These are phyloP conservation scores for Venustoraphidia nigricollis DNA, from an alignment of 2,888 invertebrate genomes.

Conservation along the genomic window DNA sequence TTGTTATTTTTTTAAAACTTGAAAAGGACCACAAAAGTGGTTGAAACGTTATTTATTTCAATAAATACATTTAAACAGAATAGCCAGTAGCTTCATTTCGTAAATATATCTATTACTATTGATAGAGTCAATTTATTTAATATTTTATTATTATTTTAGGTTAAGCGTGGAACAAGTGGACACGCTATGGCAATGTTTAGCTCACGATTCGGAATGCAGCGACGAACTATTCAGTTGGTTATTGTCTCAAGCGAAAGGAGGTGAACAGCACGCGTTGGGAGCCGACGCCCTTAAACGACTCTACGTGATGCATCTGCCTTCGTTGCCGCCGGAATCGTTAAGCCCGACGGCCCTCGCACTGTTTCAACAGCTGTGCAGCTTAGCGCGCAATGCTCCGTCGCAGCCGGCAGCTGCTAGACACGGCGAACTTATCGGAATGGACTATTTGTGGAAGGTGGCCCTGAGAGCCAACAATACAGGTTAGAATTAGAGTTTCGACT, in stretches of 20 bases:
- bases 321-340: constrained; percentile 73
- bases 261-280: constrained; percentile 82
- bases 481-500: constrained; percentile 16
- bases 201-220: constrained; percentile 68
- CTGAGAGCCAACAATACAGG: constrained; percentile 75
- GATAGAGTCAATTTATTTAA: no score
- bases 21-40: no score
- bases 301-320: constrained; percentile 78
- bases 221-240: constrained; percentile 92
- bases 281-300: constrained; percentile 76
- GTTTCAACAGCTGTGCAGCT: constrained; percentile 80
- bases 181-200: constrained; percentile 80
- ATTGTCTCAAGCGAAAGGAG: constrained; percentile 78
- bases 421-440: constrained; percentile 68
- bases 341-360: constrained; percentile 83
- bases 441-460: constrained; percentile 89
- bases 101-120: no score
- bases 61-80: no score
- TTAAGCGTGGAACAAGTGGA: constrained; percentile 79
- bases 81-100: no score
- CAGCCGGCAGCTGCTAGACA: constrained; percentile 37
- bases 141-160: no score
- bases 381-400: constrained; percentile 67
- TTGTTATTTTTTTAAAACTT: no score
- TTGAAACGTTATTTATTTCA: no score